Evolutionary conservation across 1,140 invertebrate genomes (phyloP).

Genomic region (Trichonephila inaurata): DNA sequence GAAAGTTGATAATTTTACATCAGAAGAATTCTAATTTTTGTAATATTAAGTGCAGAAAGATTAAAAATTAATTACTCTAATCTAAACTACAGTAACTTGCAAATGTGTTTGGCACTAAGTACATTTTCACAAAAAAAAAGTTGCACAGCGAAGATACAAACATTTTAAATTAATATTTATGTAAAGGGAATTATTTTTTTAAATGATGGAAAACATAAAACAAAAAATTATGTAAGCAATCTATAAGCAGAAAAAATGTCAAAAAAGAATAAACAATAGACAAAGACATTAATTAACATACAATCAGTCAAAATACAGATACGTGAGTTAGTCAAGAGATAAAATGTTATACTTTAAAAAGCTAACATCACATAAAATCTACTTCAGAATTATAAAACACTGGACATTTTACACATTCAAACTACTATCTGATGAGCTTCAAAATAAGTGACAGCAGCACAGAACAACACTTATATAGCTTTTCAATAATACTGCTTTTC

Average conservation of each 20-base stretch:
- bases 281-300: background rate
- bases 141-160: background rate
- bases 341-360: slow-evolving; percentile 33
- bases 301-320: background rate
- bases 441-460: slow-evolving; percentile 7
- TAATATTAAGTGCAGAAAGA: slow-evolving; percentile 39
- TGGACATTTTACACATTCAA: slow-evolving; percentile 27
- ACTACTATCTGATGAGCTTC: background rate
- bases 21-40: background rate
- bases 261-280: background rate
- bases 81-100: slow-evolving; percentile 31
- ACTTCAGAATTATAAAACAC: slow-evolving; percentile 54
- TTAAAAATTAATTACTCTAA: slow-evolving; percentile 47
- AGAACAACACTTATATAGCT: background rate
- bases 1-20: background rate
- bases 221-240: background rate
- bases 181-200: background rate
- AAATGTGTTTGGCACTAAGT: slow-evolving; percentile 70
- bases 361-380: slow-evolving; percentile 60
- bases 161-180: background rate
- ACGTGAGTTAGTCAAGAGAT: background rate
- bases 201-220: background rate
- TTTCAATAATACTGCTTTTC: slow-evolving; percentile 30
- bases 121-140: slow-evolving; percentile 4
- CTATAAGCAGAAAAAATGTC: background rate